Evolutionary conservation across 2,113 vertebrate genomes (phyloP).

Genomic region (Hippopotamus amphibius): DNA sequence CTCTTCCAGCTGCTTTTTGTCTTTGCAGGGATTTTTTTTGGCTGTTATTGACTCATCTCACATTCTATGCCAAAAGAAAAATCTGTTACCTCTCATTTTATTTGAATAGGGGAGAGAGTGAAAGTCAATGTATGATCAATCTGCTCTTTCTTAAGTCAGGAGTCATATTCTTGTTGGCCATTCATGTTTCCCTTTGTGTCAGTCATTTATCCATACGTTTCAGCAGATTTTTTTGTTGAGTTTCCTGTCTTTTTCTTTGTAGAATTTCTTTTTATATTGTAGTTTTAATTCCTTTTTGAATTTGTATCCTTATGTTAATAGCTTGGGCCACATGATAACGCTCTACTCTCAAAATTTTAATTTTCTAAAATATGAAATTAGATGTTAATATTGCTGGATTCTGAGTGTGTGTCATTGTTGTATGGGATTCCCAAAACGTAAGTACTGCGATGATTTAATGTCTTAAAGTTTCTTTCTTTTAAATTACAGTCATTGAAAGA

Average conservation of each 20-base stretch:
- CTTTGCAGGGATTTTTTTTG: neutral
- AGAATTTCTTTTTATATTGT: neutral
- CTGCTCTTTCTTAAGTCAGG: neutral
- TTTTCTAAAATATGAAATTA: slow-evolving; percentile 21
- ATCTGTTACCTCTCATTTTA: neutral
- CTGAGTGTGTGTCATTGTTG: neutral
- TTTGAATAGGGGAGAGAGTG: neutral
- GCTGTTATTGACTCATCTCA: neutral
- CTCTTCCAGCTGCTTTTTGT: neutral
- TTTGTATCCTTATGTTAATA: neutral
- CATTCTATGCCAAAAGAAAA: neutral
- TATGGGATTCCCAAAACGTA: neutral
- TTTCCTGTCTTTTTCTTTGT: neutral
- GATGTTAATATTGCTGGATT: neutral
- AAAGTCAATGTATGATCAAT: neutral
- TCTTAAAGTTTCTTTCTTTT: neutral
- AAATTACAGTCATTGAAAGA: neutral
- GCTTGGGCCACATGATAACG: neutral
- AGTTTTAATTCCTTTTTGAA: slow-evolving; percentile 38
- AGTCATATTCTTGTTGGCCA: neutral
- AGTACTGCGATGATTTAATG: neutral
- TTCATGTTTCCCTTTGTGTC: slow-evolving; percentile 22
- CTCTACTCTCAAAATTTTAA: neutral
- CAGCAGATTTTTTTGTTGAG: neutral
- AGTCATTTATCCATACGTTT: neutral